Evolutionary conservation across 2,888 invertebrate species (phyloP), one percentile per base, ranked within the genome.

Genomic region (Amphiduros pacificus): DNA sequence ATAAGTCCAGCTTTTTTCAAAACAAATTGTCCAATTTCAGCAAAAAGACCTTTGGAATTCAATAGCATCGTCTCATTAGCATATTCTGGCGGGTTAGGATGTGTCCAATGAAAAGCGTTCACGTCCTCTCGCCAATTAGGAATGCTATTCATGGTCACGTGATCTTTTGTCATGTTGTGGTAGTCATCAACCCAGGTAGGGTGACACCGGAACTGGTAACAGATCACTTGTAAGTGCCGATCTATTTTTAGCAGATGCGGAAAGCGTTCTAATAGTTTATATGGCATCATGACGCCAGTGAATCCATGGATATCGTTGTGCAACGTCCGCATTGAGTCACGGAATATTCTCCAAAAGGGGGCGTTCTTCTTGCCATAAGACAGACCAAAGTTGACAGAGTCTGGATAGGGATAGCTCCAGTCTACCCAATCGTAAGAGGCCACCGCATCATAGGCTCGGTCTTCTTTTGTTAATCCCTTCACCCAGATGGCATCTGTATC

Each of bases 401-500:
- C 70, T 51, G 68, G 65, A 40, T 55, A 67, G 2, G 65, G 69
- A 32, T 68, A 73, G 17, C 70, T 63, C 68, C 67, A 74, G 65
- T 69, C 68, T 22, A 75, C 73, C 70, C 77, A 77, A 66, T 78
- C 78, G 54, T 73, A 74, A 40, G 73, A 71, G n/a, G 74, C 74
- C 24, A 77, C 70, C n/a, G 73, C 74, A 50, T 77, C 76, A 65
- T 76, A 73, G 14, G 63, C 69, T 5, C 71, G 61, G 14, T 73
- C 67, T 29, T 64, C 63, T 20, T 71, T 65, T 24, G 69, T 68
- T 2, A 77, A 66, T 6, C 74, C 72, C 57, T 71, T 71, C 11
- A 76, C 68, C 76, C 78, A 79, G 9, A 78, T 65, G 6, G 74
- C 80, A 58, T 80, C 80, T 69, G 77, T 79, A 62, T 80, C 80